These are phyloP conservation scores for Synchiropus splendidus DNA, from an alignment of 2,113 vertebrate genomes.

Conservation along the genomic window DNA sequence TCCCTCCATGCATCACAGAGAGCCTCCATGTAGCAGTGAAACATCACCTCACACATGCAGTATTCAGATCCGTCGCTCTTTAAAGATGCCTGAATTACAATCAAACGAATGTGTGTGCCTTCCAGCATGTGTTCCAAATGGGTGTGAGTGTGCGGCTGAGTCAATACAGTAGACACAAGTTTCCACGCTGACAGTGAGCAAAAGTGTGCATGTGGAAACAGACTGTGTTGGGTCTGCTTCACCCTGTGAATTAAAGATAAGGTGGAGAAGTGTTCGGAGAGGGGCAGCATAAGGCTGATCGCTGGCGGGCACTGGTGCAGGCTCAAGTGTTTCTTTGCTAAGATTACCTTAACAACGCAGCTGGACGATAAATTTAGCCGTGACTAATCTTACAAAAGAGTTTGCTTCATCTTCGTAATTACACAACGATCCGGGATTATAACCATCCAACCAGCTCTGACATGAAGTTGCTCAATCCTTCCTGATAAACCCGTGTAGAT, in stretches of 20 bases:
- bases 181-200: constrained; percentile 5
- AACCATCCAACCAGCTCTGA: too few relatives aligned
- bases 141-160: constrained; percentile 30
- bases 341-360: constrained; percentile 49
- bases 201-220: not conserved
- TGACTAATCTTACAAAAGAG: constrained; percentile 44
- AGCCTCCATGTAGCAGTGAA: not conserved
- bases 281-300: constrained; percentile 21
- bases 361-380: constrained; percentile 35
- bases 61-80: constrained; percentile 3
- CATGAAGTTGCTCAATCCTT: too few relatives aligned
- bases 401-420: constrained; percentile 18
- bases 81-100: constrained; percentile 1
- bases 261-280: constrained; percentile 32
- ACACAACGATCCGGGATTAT: constrained; percentile 23
- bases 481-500: too few relatives aligned
- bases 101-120: constrained; percentile 14
- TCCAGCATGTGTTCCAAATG: constrained; percentile 23
- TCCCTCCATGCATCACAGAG: constrained; percentile 21
- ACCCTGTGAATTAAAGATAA: constrained; percentile 11
- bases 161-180: constrained; percentile 31
- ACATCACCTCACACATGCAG: not conserved
- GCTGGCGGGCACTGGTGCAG: too few relatives aligned
- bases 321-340: constrained; percentile 46
- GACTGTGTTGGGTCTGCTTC: not conserved